phyloP scores from a whole-genome alignment of 2,113 vertebrate species.

The Bubo blakistoni region DNA sequence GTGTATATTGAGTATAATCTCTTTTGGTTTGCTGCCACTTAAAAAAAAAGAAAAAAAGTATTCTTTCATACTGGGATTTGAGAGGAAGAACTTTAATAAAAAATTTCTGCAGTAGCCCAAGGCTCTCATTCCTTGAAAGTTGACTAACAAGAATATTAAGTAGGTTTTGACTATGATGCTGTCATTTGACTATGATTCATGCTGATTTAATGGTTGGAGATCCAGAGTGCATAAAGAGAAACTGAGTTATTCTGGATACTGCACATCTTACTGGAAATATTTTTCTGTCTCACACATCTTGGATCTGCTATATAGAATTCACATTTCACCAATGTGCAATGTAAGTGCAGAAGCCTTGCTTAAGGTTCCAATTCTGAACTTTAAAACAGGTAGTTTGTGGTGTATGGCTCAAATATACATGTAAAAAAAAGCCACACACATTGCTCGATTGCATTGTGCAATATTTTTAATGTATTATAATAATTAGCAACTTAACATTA shows the following conservation, averaged over 20 bases:
- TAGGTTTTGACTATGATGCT: slow-evolving; percentile 50
- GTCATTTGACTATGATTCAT: slow-evolving; percentile 30
- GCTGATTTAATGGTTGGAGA: not conserved
- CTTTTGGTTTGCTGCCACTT: slow-evolving; percentile 26
- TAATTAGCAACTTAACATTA: slow-evolving; percentile 44
- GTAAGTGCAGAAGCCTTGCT: not conserved
- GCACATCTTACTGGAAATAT: slow-evolving; percentile 23
- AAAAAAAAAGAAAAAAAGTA: not conserved
- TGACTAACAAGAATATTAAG: slow-evolving; percentile 35
- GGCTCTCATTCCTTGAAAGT: slow-evolving; percentile 35
- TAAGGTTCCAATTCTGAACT: slow-evolving; percentile 33
- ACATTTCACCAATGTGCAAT: slow-evolving; percentile 13
- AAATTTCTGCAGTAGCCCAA: not conserved
- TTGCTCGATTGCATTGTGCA: slow-evolving; percentile 57
- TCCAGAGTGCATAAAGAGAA: slow-evolving; percentile 31
- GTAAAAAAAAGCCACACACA: slow-evolving; percentile 1
- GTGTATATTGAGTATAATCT: not conserved
- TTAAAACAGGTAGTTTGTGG: slow-evolving; percentile 27
- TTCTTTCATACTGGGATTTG: slow-evolving; percentile 40
- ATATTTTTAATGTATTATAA: slow-evolving; percentile 66
- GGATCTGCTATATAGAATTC: not conserved
- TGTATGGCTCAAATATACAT: slow-evolving; percentile 30
- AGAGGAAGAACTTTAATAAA: slow-evolving; percentile 23
- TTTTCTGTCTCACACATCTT: slow-evolving; percentile 3
- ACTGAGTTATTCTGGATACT: slow-evolving; percentile 17